phyloP scores from a whole-genome alignment of 2,797 vertebrate genomes.

The Brachyrhaphis roseni region DNA sequence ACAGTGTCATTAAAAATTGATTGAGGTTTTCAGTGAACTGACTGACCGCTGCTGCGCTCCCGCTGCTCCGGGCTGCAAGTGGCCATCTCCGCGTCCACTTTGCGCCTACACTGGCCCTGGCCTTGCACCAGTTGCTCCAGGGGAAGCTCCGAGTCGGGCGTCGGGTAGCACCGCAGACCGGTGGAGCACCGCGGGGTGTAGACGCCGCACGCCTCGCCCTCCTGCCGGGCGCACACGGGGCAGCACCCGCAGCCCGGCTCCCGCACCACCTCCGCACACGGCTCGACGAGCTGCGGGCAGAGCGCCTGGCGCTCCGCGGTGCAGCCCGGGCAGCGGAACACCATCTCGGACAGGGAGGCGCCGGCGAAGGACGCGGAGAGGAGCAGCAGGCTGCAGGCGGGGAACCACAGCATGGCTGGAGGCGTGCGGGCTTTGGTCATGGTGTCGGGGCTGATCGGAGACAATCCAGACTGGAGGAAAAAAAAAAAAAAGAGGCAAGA shows the following conservation, averaged over 20 bases:
- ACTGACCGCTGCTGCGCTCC: slow-evolving; percentile 86
- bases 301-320: slow-evolving; percentile 86
- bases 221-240: slow-evolving; percentile 90
- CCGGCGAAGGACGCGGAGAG: slow-evolving; percentile 75
- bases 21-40: slow-evolving; percentile 49
- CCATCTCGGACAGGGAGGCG: slow-evolving; percentile 83
- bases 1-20: slow-evolving; percentile 71
- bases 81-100: slow-evolving; percentile 83
- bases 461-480: slow-evolving; percentile 57
- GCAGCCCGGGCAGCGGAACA: slow-evolving; percentile 88
- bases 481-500: slow-evolving; percentile 35
- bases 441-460: slow-evolving; percentile 51
- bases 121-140: slow-evolving; percentile 92
- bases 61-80: slow-evolving; percentile 80
- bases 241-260: slow-evolving; percentile 97
- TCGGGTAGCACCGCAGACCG: slow-evolving; percentile 92
- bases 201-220: slow-evolving; percentile 91
- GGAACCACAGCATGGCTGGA: slow-evolving; percentile 69
- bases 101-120: slow-evolving; percentile 88
- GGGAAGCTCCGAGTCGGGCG: slow-evolving; percentile 90
- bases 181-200: slow-evolving; percentile 92
- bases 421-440: slow-evolving; percentile 51
- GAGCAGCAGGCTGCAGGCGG: slow-evolving; percentile 74
- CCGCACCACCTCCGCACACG: slow-evolving; percentile 91
- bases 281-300: slow-evolving; percentile 80